Percentiles rank a stretch among this genome's conserved stretches.
These are phyloP conservation scores for Sebastes matsubarae DNA, from an alignment of 2,797 vertebrate genomes.

Conservation along the genomic window DNA sequence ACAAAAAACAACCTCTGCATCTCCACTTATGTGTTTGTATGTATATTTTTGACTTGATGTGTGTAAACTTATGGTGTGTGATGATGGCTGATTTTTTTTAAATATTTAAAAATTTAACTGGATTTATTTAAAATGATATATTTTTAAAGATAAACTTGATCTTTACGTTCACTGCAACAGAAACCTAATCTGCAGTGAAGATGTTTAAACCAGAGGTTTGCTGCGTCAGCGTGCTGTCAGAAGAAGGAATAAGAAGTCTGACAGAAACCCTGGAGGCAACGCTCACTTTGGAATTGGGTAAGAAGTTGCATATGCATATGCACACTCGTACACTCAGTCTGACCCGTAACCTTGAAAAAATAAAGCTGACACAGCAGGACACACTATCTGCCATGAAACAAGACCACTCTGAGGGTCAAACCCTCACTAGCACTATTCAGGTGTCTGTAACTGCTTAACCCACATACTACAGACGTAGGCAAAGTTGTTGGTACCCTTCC, in stretches of 20 bases:
- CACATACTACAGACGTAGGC: no score
- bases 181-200: not conserved
- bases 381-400: conserved; percentile 32
- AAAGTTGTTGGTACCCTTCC: no score
- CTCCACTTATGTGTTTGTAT: not conserved
- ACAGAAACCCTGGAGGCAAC: not conserved
- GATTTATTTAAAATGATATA: not conserved
- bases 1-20: not conserved
- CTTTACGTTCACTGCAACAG: not conserved
- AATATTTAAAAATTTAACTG: not conserved
- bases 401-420: conserved; percentile 11
- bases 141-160: not conserved
- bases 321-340: not conserved
- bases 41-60: not conserved
- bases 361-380: not conserved
- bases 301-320: not conserved
- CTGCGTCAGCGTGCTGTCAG: not conserved
- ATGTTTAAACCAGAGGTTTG: not conserved
- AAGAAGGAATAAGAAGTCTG: not conserved
- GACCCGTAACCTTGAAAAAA: not conserved
- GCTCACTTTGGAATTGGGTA: not conserved
- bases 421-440: conserved; percentile 1
- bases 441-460: not conserved
- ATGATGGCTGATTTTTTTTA: not conserved
- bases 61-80: not conserved